Percentiles rank a stretch among this genome's conserved stretches.
Evolutionary conservation across 2,797 vertebrate species (phyloP).

Genomic region (Pelochelys cantorii): DNA sequence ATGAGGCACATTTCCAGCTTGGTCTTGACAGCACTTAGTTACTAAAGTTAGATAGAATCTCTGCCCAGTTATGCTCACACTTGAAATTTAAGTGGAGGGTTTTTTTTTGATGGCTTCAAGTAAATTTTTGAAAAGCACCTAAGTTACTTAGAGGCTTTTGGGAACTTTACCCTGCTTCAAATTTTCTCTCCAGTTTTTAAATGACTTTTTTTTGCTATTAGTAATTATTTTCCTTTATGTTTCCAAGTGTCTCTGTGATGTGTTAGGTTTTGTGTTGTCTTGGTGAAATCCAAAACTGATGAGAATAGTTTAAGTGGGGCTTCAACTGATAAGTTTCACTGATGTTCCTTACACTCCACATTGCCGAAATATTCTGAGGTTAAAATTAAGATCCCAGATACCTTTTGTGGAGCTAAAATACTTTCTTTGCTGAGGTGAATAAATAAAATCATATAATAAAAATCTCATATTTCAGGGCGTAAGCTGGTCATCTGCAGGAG

Average conservation of each 20-base stretch:
- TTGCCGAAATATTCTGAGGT: not conserved
- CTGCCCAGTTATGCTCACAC: not conserved
- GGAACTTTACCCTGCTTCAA: not conserved
- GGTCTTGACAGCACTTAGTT: not conserved
- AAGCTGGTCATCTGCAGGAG: not conserved
- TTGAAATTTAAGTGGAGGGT: not conserved
- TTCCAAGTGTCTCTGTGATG: not conserved
- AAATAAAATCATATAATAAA: not conserved
- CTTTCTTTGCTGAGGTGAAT: not conserved
- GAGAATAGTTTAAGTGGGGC: not conserved
- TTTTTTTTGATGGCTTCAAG: not conserved
- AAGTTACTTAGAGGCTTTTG: fast-evolving
- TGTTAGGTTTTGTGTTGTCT: not conserved
- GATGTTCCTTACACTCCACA: not conserved
- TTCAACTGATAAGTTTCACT: not conserved
- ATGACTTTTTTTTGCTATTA: not conserved
- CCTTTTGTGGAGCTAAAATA: not conserved
- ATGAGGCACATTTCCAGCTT: not conserved
- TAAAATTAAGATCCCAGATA: not conserved
- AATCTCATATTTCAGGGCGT: not conserved
- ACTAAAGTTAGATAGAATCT: not conserved
- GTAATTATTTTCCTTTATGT: not conserved
- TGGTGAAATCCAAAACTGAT: not conserved
- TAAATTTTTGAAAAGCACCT: not conserved
- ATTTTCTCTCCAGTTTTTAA: not conserved